phyloP scores from a whole-genome alignment of 2,888 invertebrate genomes.

The Pollenia labialis region DNA sequence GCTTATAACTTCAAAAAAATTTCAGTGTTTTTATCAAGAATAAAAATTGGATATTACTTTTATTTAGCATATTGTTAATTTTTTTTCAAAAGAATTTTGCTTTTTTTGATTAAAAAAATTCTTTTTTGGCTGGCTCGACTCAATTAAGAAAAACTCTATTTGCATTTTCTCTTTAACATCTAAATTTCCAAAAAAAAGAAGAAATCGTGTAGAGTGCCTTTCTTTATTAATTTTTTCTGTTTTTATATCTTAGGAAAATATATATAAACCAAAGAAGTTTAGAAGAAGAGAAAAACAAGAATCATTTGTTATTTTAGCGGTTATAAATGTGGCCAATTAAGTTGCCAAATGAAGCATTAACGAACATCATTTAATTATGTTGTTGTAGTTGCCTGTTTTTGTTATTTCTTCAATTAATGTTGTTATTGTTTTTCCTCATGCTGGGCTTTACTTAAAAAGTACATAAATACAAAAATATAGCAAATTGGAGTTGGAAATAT shows the following conservation, averaged over 20 bases:
- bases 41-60: too few species aligned
- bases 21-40: too few species aligned
- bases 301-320: constrained; percentile 54
- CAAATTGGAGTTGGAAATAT: constrained; percentile 39
- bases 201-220: constrained; percentile 2
- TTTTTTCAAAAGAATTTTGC: too few species aligned
- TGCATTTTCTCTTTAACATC: too few species aligned
- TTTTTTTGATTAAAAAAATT: too few species aligned
- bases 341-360: constrained; percentile 68
- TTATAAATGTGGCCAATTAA: constrained; percentile 71
- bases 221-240: background rate
- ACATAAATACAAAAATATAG: background rate
- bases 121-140: too few species aligned
- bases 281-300: background rate
- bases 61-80: too few species aligned
- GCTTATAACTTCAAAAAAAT: too few species aligned
- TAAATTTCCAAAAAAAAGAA: too few species aligned
- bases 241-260: background rate
- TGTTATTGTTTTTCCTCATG: background rate
- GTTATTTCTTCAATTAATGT: background rate
- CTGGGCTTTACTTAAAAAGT: constrained; percentile 21
- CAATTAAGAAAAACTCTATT: too few species aligned
- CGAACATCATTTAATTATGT: constrained; percentile 65
- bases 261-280: background rate
- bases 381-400: constrained; percentile 11